Evolutionary conservation across 2,113 vertebrate species (phyloP).

Genomic region (human (Homo sapiens)): GRCh38 chr12:61497001-61497500

Average conservation of each 20-base stretch:
- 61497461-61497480: conserved; percentile 30
- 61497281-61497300: not conserved
- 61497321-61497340: not conserved
- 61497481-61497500: not conserved
- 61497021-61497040: not conserved
- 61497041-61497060: not conserved
- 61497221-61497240: not conserved
- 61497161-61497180: not conserved
- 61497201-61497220: not conserved
- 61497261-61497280: not conserved
- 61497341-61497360: not conserved
- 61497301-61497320: not conserved
- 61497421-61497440: conserved; percentile 56
- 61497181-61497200: not conserved
- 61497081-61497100: not conserved
- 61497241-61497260: not conserved
- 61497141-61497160: not conserved
- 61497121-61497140: not conserved
- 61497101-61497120: not conserved
- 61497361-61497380: not conserved
- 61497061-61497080: not conserved
- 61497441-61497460: conserved; percentile 47
- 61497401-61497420: not conserved
- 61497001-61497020: not conserved
- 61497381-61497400: not conserved